Conservation (phyloP, 2,888 invertebrate species). For the Yponomeuta cagnagella region DNA sequence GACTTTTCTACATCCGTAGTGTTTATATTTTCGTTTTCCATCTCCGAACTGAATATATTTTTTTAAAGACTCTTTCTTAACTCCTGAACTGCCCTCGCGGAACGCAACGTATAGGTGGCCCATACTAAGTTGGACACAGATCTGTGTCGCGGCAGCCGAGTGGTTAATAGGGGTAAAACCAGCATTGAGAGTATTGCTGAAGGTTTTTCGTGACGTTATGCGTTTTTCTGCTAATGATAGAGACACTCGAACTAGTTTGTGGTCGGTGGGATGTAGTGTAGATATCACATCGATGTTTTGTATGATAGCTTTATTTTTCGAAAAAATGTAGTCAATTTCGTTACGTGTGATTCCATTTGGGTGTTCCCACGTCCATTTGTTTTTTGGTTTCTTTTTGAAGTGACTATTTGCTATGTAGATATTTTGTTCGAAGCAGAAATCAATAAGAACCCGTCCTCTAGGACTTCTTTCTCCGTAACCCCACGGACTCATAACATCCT, state of each 20-base stretch:
- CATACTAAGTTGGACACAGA: no score
- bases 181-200: not conserved
- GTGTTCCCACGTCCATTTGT: constrained; percentile 22
- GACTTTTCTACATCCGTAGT: not conserved
- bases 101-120: no score
- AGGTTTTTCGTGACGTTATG: not conserved
- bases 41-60: not conserved
- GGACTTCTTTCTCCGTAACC: constrained; percentile 21
- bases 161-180: not conserved
- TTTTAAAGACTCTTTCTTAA: not conserved
- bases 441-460: constrained; percentile 20
- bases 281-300: constrained; percentile 1
- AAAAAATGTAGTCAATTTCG: not conserved
- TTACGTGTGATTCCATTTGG: constrained; percentile 19
- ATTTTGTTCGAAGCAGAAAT: not conserved
- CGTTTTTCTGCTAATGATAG: not conserved
- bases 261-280: constrained; percentile 8
- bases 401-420: not conserved
- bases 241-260: constrained; percentile 5
- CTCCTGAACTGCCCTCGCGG: no score
- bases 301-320: not conserved
- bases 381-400: constrained; percentile 20
- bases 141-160: no score
- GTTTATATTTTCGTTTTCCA: not conserved
- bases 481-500: not conserved